phyloP scores from a whole-genome alignment of 1,140 invertebrate species.

The Leguminivora glycinivorella region DNA sequence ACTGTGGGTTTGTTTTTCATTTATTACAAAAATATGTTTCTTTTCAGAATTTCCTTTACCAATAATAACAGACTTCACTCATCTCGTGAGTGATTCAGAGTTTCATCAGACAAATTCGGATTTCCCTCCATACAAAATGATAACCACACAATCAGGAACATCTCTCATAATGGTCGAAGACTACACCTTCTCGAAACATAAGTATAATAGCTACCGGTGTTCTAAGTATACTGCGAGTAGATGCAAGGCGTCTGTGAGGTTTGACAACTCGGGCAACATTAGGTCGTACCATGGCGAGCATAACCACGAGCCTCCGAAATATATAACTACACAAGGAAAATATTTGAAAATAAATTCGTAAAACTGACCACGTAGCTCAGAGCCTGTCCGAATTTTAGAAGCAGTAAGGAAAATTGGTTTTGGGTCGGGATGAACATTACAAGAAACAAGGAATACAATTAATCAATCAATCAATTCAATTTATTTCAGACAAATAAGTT shows the following conservation, averaged over 20 bases:
- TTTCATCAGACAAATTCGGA: not conserved
- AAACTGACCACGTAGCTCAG: not conserved
- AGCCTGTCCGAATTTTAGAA: no score
- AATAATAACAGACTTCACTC: not conserved
- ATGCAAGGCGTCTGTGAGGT: slow-evolving; percentile 39
- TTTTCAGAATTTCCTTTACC: not conserved
- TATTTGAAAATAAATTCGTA: slow-evolving; percentile 22
- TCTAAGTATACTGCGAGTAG: slow-evolving; percentile 31
- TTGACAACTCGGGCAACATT: slow-evolving; percentile 35
- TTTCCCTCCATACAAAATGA: slow-evolving; percentile 30
- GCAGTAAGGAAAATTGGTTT: no score
- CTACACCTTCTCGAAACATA: slow-evolving; percentile 39
- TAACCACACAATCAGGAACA: slow-evolving; percentile 29
- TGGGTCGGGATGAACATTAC: no score
- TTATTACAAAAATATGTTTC: not conserved
- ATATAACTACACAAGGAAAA: slow-evolving; percentile 34
- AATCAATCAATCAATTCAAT: no score
- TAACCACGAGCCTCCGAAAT: slow-evolving; percentile 48
- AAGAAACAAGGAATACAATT: no score
- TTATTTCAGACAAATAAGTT: no score
- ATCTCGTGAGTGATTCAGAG: not conserved
- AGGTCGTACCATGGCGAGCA: slow-evolving; percentile 33
- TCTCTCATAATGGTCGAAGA: slow-evolving; percentile 37
- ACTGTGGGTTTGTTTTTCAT: no score
- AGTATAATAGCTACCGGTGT: slow-evolving; percentile 36